Evolutionary conservation across 23 tunicate genomes (phyloP), one percentile per base, ranked within the genome.

Genomic region (Ciona savignyi): DNA sequence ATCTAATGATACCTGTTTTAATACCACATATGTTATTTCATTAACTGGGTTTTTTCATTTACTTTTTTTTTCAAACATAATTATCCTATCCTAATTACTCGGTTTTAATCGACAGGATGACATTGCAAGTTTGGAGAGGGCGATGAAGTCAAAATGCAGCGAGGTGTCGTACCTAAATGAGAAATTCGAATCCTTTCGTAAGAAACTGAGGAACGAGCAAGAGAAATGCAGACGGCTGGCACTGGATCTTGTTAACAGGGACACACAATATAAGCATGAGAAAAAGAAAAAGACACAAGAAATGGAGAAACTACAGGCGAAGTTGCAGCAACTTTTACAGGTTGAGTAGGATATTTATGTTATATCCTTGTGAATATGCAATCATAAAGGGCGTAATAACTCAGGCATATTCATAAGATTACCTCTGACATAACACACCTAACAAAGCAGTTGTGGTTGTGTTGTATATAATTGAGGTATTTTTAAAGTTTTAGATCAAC

Each of bases 221-320:
- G 97, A 91, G 30, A 91, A 85, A 62, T 72, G 79, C 30, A 51
- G 80, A 27, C 70, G 77, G 20, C 67, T 91, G 51, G 63, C 83
- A 0, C 29, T 75, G 22, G 97, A 91, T 1, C 6, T 91, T 72
- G 42, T 68, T 11, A 56, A 69, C 31, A 78, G 97, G 1, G 97
- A 91, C 75, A 27, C 78, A 0, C 97, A 91, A 72, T 91, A 63
- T 70, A 80, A 76, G 33, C 97, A 91, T 48, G 97, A 91, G 61
- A 91, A 91, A 75, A 91, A 91, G 83, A 91, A 91, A 42, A 77
- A 80, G 32, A 51, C 66, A 35, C 97, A 91, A 66, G 97, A 91
- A 76, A 72, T 85, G 0, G 91, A 91, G 32, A 84, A 67, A 49
- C 23, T 91, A 71, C 91, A 81, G 62, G 23, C 80, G 23, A 74